Conservation (phyloP, 2,888 invertebrate genomes). For the Cremastobaeus sp. region DNA sequence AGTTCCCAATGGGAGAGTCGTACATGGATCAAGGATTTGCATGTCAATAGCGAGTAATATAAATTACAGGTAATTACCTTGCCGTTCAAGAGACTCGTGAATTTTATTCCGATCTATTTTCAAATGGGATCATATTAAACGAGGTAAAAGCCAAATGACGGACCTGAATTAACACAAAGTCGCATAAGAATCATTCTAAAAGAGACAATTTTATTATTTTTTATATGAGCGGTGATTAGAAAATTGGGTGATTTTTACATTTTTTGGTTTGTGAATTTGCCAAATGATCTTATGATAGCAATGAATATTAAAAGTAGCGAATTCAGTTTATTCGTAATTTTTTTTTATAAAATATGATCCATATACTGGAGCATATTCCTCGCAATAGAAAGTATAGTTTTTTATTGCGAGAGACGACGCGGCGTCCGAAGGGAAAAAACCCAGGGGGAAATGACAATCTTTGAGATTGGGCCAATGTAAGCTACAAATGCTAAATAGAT, state of each 20-base stretch:
- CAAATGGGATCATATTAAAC: conserved; percentile 66
- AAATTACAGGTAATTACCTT: conserved; percentile 78
- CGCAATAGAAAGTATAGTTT: too few relatives aligned
- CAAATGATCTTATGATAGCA: too few relatives aligned
- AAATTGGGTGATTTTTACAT: neutral
- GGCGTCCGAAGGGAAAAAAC: too few relatives aligned
- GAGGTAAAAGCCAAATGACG: conserved; percentile 57
- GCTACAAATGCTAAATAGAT: too few relatives aligned
- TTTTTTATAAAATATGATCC: too few relatives aligned
- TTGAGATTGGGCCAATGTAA: too few relatives aligned
- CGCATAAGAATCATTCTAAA: conserved; percentile 19
- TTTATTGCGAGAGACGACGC: too few relatives aligned
- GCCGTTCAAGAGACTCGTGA: conserved; percentile 71
- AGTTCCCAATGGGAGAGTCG: conserved; percentile 62
- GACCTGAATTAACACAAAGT: conserved; percentile 45
- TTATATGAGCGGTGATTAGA: too few relatives aligned
- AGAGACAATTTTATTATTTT: conserved; percentile 1
- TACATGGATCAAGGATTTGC: conserved; percentile 72
- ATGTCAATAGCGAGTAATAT: conserved; percentile 78
- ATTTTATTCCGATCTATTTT: conserved; percentile 74
- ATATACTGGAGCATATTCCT: too few relatives aligned
- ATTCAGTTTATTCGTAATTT: too few relatives aligned
- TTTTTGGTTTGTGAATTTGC: neutral
- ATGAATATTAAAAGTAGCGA: too few relatives aligned
- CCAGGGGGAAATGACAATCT: too few relatives aligned